Base-by-base conservation (phyloP, 2,888 invertebrate species). In the Apamea sordens region DNA sequence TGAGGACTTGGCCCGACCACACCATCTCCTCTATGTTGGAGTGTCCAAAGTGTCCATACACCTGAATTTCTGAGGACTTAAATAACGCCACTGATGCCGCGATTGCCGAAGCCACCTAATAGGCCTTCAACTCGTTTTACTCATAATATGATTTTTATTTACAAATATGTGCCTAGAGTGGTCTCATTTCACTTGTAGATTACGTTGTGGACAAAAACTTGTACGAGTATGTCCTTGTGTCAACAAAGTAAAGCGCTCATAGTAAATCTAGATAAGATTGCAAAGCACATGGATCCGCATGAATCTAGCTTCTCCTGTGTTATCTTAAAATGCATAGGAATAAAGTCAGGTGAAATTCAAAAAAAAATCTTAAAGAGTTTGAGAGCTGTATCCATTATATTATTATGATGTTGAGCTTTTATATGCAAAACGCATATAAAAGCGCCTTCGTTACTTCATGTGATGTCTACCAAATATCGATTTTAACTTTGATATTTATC, bases 111-210 rank as follows among this genome's bases (percentile, higher is more conserved):
- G n/a, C 18, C 3, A 47, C 28, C 47, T 21, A 28, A 7, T 28
- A 6, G 15, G 28, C 18, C 47, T 28, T 21, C 28, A 50, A 28
- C 47, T 50, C 21, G 7, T 28, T 28, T 69, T 47, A 21, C 21
- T 47, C 11, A 47, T 21, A 68, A 28, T 69, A 47, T 47, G 11
- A 50, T 11, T 70, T 24, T 56, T 8, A 8, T 59, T 50, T 53
- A 18, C n/a, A 77, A 64, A 71, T 69, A 63, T 59, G 15, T 72
- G 28, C 8, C 3, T 1, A 21, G 5, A 44, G 10, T 47, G 41
- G 11, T 70, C 64, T 68, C 28, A 67, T 84, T 78, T 69, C 1
- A 70, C 61, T 70, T 36, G 7, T 21, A 82, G 24, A 76, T 71
- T n/a, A 67, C n/a, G 7, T 64, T 68, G 71, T 74, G 24, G 28